Evolutionary conservation across 2,888 invertebrate species (phyloP).

Genomic region (Enchytraeus crypticus): DNA sequence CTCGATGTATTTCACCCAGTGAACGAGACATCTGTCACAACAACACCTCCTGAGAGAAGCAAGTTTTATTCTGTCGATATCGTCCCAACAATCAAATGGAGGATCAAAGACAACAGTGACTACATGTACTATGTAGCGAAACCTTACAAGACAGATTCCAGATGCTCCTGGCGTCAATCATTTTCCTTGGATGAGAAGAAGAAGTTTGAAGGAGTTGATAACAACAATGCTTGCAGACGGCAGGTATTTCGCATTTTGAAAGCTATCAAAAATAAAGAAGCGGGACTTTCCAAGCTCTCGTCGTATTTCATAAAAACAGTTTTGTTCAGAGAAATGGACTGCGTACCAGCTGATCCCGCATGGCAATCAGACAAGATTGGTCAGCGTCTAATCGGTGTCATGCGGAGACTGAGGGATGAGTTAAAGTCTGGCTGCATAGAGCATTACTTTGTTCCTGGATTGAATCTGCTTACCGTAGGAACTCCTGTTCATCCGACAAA

Average conservation of each 20-base stretch:
- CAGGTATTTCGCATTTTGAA: conserved; percentile 12
- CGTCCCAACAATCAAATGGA: no score
- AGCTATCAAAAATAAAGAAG: conserved; percentile 4
- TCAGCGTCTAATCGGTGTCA: conserved; percentile 6
- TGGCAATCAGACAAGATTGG: conserved; percentile 7
- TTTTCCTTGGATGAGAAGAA: conserved; percentile 12
- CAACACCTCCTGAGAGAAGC: no score
- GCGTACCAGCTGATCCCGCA: no score
- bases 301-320: conserved; percentile 4
- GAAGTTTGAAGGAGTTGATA: conserved; percentile 10
- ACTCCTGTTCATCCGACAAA: no score
- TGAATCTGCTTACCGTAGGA: not conserved
- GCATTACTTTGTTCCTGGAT: not conserved
- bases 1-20: no score
- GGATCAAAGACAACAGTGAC: no score
- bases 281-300: not conserved
- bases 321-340: not conserved
- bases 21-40: no score
- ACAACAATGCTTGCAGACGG: conserved; percentile 11
- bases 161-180: conserved; percentile 10
- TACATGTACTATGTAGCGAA: no score
- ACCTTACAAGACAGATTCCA: no score
- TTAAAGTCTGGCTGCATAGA: not conserved
- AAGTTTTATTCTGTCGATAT: no score
- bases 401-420: not conserved